phyloP scores from a whole-genome alignment of 1,140 invertebrate genomes.

The Drosophila cardini region DNA sequence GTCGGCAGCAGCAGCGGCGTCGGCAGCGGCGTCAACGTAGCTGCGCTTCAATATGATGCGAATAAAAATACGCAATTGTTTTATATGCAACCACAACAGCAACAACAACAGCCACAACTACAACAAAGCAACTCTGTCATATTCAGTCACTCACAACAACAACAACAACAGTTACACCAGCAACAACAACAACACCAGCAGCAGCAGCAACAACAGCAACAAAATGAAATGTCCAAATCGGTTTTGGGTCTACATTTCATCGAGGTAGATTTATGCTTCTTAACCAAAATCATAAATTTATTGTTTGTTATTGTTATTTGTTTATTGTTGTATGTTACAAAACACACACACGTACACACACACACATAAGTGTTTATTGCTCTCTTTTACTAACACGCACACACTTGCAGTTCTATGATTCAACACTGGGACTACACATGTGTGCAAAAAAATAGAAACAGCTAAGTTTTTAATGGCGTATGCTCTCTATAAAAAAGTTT shows the following conservation, averaged over 20 bases:
- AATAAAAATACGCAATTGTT: slow-evolving; percentile 78
- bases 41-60: slow-evolving; percentile 64
- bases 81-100: slow-evolving; percentile 65
- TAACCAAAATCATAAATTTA: slow-evolving; percentile 15
- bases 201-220: slow-evolving; percentile 58
- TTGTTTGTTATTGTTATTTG: slow-evolving; percentile 42
- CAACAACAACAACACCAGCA: slow-evolving; percentile 57
- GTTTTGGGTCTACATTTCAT: slow-evolving; percentile 73
- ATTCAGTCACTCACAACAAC: slow-evolving; percentile 64
- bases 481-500: too few species aligned
- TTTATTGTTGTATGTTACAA: slow-evolving; percentile 50
- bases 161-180: slow-evolving; percentile 52
- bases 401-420: background rate
- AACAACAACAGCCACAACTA: slow-evolving; percentile 28
- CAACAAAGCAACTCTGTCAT: slow-evolving; percentile 74
- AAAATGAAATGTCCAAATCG: slow-evolving; percentile 83
- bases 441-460: too few species aligned
- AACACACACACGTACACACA: slow-evolving; percentile 33
- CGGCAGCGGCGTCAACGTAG: slow-evolving; percentile 10
- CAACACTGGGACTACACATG: too few species aligned
- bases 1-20: background rate
- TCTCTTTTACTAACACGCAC: slow-evolving; percentile 40
- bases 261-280: slow-evolving; percentile 73
- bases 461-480: too few species aligned
- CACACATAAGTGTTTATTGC: slow-evolving; percentile 49